A percentile compares a stretch with the other conserved stretches of the same genome.
phyloP scores from a whole-genome alignment of 2,113 vertebrate species.

The Heterotilapia buettikoferi region DNA sequence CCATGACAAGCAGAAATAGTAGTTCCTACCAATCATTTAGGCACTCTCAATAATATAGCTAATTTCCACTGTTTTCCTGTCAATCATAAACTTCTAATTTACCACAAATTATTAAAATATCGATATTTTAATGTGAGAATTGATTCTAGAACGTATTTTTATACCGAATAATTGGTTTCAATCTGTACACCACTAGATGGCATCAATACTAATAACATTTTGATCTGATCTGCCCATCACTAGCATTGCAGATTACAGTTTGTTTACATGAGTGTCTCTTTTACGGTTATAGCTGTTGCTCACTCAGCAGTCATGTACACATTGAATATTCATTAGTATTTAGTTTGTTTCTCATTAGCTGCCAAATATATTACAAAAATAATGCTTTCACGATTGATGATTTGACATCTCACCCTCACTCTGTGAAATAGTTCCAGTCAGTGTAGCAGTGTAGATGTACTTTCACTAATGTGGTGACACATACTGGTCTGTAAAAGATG shows the following conservation, averaged over 20 bases:
- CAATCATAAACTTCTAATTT: background rate
- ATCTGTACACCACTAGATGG: background rate
- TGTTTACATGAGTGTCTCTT: background rate
- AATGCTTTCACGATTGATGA: background rate
- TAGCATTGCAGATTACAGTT: background rate
- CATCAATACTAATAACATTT: background rate
- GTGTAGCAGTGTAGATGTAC: background rate
- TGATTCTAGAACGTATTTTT: background rate
- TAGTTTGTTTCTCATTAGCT: background rate
- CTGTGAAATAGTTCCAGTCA: background rate
- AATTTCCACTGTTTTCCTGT: background rate
- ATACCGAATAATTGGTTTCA: rapidly evolving
- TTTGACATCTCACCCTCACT: background rate
- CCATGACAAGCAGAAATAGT: background rate
- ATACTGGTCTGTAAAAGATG: background rate
- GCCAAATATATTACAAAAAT: background rate
- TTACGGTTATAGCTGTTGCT: background rate
- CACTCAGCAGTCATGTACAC: background rate
- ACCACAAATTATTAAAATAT: background rate
- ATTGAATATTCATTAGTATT: background rate
- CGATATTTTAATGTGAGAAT: background rate
- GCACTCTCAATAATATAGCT: background rate
- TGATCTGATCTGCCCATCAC: rapidly evolving
- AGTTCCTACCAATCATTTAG: background rate
- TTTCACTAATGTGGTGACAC: background rate